phyloP scores from a whole-genome alignment of 2,888 invertebrate species.

The Oeneis ivallda region DNA sequence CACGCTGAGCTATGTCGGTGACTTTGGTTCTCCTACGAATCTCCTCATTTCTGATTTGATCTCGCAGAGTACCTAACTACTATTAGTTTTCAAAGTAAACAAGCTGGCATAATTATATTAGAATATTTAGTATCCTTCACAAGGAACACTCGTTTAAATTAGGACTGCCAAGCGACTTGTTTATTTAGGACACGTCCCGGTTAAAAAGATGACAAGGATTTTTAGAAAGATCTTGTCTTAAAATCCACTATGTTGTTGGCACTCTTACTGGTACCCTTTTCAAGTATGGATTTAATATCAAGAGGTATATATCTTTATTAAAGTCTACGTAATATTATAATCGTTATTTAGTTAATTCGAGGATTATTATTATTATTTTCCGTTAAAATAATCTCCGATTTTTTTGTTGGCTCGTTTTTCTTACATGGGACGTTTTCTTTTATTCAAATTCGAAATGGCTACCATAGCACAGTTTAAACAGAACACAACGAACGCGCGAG shows the following conservation, averaged over 20 bases:
- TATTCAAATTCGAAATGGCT: conserved; percentile 4
- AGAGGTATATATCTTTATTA: too few species aligned
- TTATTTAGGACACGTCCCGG: conserved; percentile 12
- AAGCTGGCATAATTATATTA: conserved; percentile 17
- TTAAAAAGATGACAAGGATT: not conserved
- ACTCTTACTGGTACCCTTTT: not conserved
- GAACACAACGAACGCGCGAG: conserved; percentile 54
- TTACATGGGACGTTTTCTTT: not conserved
- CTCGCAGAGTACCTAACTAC: too few species aligned
- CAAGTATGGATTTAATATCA: too few species aligned
- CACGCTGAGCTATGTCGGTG: too few species aligned
- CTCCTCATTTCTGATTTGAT: too few species aligned
- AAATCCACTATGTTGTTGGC: not conserved
- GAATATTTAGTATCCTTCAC: conserved; percentile 20
- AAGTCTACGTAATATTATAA: too few species aligned
- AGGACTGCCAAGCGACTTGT: not conserved
- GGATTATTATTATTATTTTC: not conserved
- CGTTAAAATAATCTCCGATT: not conserved
- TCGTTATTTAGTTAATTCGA: too few species aligned
- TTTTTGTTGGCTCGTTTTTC: not conserved
- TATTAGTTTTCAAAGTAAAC: conserved; percentile 25
- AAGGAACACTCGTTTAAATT: conserved; percentile 60
- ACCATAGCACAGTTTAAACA: conserved; percentile 14
- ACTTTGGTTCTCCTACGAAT: too few species aligned
- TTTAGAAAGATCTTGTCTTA: not conserved